phyloP scores from a whole-genome alignment of 2,888 invertebrate genomes.

The Rotaria magnacalcarata region DNA sequence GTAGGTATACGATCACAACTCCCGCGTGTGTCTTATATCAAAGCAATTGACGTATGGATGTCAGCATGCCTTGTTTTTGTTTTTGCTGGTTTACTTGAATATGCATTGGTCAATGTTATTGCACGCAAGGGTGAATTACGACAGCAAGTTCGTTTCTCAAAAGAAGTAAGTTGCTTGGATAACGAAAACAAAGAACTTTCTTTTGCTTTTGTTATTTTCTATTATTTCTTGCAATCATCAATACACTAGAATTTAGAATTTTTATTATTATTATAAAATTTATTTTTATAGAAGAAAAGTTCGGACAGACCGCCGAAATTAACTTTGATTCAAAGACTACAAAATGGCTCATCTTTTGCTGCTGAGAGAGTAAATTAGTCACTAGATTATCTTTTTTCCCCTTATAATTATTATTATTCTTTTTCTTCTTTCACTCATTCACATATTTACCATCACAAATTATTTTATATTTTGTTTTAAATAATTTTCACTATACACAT shows the following conservation, averaged over 20 bases:
- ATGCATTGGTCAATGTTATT: constrained; percentile 46
- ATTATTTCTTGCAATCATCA: neutral
- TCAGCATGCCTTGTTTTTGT: constrained; percentile 46
- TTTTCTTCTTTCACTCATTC: neutral
- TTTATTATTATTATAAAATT: neutral
- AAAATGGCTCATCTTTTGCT: constrained; percentile 25
- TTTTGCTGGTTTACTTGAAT: constrained; percentile 46
- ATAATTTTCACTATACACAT: neutral
- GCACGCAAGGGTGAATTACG: constrained; percentile 44
- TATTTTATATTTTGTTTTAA: neutral
- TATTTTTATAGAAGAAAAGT: constrained; percentile 19
- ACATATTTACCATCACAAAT: neutral
- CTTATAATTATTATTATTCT: neutral
- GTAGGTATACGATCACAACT: constrained; percentile 46
- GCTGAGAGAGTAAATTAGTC: constrained; percentile 26
- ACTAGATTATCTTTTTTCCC: neutral
- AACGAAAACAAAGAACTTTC: neutral
- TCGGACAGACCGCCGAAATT: constrained; percentile 4
- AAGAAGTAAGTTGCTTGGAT: constrained; percentile 37
- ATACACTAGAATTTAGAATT: neutral
- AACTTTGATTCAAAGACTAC: constrained; percentile 27
- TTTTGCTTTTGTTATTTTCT: neutral
- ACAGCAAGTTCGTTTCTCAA: constrained; percentile 38
- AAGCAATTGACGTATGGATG: constrained; percentile 47
- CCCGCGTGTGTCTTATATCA: constrained; percentile 46